These are phyloP conservation scores for Cassiopea andromeda DNA, from an alignment of 30 jellyfish, hydroid and myxozoan genomes.

Conservation along the genomic window DNA sequence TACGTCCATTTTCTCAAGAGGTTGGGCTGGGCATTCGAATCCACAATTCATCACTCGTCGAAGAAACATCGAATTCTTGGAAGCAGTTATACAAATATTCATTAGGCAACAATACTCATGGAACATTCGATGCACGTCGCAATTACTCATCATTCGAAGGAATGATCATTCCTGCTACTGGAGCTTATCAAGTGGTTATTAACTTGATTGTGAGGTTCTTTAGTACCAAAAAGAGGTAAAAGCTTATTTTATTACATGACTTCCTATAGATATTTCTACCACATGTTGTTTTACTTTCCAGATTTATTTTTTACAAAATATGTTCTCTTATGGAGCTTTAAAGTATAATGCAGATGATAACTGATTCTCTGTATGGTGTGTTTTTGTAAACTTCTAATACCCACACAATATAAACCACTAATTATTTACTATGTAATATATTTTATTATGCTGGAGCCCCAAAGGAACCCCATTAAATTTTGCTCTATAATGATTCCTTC, in stretches of 20 bases:
- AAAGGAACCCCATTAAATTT: too few species aligned
- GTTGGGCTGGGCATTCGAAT: conserved; percentile 61
- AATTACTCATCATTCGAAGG: conserved; percentile 55
- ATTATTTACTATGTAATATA: too few species aligned
- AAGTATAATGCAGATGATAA: too few species aligned
- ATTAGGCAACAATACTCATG: conserved; percentile 38
- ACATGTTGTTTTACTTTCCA: too few species aligned
- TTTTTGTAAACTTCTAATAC: too few species aligned
- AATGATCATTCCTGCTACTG: conserved; percentile 74
- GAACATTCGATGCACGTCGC: conserved; percentile 74
- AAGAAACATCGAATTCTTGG: conserved; percentile 37
- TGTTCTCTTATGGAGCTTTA: too few species aligned
- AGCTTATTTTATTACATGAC: not conserved
- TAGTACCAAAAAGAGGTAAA: conserved; percentile 27
- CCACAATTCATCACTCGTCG: conserved; percentile 14
- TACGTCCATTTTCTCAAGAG: conserved; percentile 37
- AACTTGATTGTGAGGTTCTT: conserved; percentile 55
- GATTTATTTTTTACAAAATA: too few species aligned
- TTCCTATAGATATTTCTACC: too few species aligned
- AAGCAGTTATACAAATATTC: conserved; percentile 21
- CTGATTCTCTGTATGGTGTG: too few species aligned
- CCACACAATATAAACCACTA: too few species aligned
- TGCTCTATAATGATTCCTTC: too few species aligned
- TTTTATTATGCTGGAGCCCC: too few species aligned
- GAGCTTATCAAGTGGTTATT: conserved; percentile 76